These are phyloP conservation scores for Hyles vespertilio DNA, from an alignment of 1,140 invertebrate species.

Conservation along the genomic window DNA sequence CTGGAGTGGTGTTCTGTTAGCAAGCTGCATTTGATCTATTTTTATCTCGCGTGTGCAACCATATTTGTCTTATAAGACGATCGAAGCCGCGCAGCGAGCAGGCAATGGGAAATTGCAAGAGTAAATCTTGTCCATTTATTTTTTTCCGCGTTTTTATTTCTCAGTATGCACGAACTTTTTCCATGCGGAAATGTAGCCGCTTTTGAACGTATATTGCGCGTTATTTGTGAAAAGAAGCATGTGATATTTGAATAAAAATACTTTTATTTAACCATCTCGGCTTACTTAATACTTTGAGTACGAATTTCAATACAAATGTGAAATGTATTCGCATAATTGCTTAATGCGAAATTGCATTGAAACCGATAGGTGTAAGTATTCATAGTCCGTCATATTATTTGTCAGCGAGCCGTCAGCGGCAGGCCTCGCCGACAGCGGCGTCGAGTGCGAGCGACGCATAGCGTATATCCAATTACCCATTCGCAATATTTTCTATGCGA, in stretches of 20 bases:
- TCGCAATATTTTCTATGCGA: slow-evolving; percentile 70
- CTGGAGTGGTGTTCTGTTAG: slow-evolving; percentile 24
- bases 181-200: too few relatives aligned
- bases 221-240: too few relatives aligned
- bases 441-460: slow-evolving; percentile 52
- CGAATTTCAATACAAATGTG: slow-evolving; percentile 9
- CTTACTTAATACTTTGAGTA: too few relatives aligned
- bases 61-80: slow-evolving; percentile 25
- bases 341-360: slow-evolving; percentile 47
- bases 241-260: too few relatives aligned
- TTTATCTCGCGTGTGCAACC: slow-evolving; percentile 25
- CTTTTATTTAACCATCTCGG: too few relatives aligned
- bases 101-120: slow-evolving; percentile 3
- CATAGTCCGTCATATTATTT: slow-evolving; percentile 68
- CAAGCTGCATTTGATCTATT: slow-evolving; percentile 35
- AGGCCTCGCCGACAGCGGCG: slow-evolving; percentile 37
- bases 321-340: slow-evolving; percentile 15
- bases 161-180: too few relatives aligned
- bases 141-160: neutral
- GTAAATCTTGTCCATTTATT: neutral
- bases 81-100: slow-evolving; percentile 11
- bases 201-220: too few relatives aligned
- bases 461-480: slow-evolving; percentile 66
- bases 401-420: slow-evolving; percentile 58
- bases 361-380: slow-evolving; percentile 52